Evolutionary conservation across 2,113 vertebrate genomes (phyloP).

Genomic region (Sterrhoptilus dennistouni): DNA sequence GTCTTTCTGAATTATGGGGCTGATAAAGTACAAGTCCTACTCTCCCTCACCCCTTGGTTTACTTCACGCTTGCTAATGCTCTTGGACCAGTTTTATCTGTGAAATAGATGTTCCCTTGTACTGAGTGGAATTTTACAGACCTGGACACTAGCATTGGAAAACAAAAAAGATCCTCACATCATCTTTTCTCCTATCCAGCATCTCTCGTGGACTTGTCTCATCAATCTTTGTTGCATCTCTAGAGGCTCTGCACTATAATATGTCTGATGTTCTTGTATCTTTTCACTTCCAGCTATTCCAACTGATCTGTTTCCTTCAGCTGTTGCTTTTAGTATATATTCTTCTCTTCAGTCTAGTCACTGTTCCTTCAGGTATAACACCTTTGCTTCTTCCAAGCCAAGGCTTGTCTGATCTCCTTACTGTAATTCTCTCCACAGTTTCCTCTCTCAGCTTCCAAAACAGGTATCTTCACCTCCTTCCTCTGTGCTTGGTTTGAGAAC

Average conservation of each 20-base stretch:
- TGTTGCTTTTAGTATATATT: neutral
- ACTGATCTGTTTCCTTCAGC: neutral
- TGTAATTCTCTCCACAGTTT: neutral
- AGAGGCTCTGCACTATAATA: neutral
- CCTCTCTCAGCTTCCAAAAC: neutral
- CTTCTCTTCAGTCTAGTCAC: neutral
- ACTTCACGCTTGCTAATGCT: rapidly evolving
- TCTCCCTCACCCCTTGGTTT: neutral
- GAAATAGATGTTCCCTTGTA: neutral
- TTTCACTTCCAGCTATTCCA: neutral
- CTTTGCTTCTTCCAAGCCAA: neutral
- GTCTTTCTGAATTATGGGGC: neutral
- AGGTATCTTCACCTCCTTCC: neutral
- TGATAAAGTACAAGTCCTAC: neutral
- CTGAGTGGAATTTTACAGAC: neutral
- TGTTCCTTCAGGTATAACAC: neutral
- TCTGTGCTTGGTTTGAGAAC: neutral
- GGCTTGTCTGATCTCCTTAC: neutral
- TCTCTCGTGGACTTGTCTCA: neutral
- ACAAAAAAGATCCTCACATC: neutral
- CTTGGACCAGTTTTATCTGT: neutral
- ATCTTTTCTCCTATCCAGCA: neutral
- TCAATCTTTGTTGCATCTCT: neutral
- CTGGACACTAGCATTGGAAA: neutral
- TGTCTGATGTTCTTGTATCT: neutral